Percentiles rank a stretch among this genome's conserved stretches.
Conservation (phyloP, 2,888 invertebrate genomes). For the Galerucella nymphaeae region DNA sequence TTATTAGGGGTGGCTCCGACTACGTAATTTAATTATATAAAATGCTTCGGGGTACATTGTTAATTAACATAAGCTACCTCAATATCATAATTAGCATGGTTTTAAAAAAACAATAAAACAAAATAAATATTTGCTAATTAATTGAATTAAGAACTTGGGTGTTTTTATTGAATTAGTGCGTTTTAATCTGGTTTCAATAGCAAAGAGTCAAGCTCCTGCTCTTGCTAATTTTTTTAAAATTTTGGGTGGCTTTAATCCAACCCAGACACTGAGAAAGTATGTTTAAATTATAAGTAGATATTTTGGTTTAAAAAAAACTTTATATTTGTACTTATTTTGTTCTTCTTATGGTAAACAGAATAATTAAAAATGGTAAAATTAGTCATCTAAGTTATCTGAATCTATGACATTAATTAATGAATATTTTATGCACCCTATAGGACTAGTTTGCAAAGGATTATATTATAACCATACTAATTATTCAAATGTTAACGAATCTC, state of each 20-base stretch:
- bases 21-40: conserved; percentile 37
- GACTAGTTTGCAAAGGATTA: background rate
- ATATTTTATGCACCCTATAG: conserved; percentile 7
- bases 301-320: no score
- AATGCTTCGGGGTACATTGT: conserved; percentile 22
- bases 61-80: conserved; percentile 25
- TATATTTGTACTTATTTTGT: background rate
- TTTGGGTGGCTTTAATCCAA: no score
- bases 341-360: background rate
- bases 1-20: conserved; percentile 31
- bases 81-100: conserved; percentile 20
- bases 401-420: conserved; percentile 6
- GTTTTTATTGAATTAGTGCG: no score
- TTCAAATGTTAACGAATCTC: conserved; percentile 6
- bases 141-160: background rate
- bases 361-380: conserved; percentile 1
- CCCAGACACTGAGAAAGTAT: no score
- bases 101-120: conserved; percentile 9
- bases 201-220: no score
- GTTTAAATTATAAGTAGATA: no score
- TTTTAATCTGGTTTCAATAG: no score
- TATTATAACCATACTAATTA: background rate
- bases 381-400: background rate
- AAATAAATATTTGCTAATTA: conserved; percentile 2
- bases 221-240: no score